Evolutionary conservation across 2,797 vertebrate species (phyloP), one percentile per base, ranked within the genome.

Genomic region (Gobio occitaniae): DNA sequence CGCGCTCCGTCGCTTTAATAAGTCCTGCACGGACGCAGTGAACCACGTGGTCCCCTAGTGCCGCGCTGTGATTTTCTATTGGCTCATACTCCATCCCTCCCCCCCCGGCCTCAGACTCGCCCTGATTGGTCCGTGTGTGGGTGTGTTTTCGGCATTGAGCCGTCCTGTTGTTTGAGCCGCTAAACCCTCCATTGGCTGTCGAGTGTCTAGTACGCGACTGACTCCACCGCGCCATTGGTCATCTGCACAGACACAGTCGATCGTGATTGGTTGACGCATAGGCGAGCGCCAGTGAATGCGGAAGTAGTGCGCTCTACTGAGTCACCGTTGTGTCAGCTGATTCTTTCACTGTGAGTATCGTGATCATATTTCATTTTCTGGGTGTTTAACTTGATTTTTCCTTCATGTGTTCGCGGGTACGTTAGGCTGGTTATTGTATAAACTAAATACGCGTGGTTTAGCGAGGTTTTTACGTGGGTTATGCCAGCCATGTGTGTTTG

Each of bases 51-150:
- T 83, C 87, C 74, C 65, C 83, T 87, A 92, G 89, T 96, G 95
- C 95, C 95, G 95, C 95, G 95, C 95, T 96, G 95, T 96, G 95
- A 96, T 93, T 96, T 96, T 95, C 92, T 93, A 96, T 95, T 96
- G 95, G 95, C 72, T 78, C 15, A 13, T 16, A 17, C 80, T 44
- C 4, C 12, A 15, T 13, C 47, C 41, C 19, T n/a, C 41, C 78
- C 52, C 52, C 12, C 44, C 32, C 32, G 2, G 2, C 50, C 19
- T 21, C 38, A 59, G 44, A 15, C 66, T 41, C 74, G n/a, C 59
- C 12, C 9, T 87, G 90, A 95, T 95, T 96, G 94, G 95, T 86
- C 89, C 3, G 0, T 16, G 21, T 89, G 95, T 95, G 93, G 95
- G 95, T 90, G 95, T 95, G 95, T 94, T 74, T 80, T 12, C 82